Evolutionary conservation across 2,888 invertebrate species (phyloP).

Genomic region (Polylopha cassiicola): DNA sequence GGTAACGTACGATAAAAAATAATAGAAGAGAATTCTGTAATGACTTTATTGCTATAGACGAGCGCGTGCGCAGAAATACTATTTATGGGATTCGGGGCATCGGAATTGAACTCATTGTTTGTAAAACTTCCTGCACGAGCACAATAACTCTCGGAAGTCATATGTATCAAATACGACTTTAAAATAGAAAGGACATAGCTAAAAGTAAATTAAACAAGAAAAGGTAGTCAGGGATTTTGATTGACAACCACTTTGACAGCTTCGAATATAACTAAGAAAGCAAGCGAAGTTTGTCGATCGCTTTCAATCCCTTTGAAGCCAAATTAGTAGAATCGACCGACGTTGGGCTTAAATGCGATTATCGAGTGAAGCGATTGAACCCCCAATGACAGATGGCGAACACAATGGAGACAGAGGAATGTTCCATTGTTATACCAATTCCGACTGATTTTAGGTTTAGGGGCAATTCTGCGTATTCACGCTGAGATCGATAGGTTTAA

Average conservation of each 20-base stretch:
- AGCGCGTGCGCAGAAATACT: conserved; percentile 48
- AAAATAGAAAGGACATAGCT: too few relatives aligned
- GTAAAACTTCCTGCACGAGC: too few relatives aligned
- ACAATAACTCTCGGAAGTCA: too few relatives aligned
- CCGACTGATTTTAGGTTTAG: conserved; percentile 49
- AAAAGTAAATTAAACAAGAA: too few relatives aligned
- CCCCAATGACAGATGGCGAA: conserved; percentile 68
- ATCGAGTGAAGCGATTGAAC: conserved; percentile 56
- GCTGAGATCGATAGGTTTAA: conserved; percentile 33
- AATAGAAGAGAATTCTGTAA: conserved; percentile 41
- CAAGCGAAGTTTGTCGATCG: conserved; percentile 7
- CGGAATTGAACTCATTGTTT: not conserved
- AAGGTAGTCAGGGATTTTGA: too few relatives aligned
- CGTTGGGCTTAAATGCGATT: conserved; percentile 51
- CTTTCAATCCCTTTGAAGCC: conserved; percentile 28
- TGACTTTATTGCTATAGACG: conserved; percentile 53
- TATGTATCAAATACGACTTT: too few relatives aligned
- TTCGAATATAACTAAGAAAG: conserved; percentile 7
- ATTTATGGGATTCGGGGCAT: conserved; percentile 53
- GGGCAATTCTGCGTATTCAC: conserved; percentile 68
- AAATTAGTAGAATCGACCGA: conserved; percentile 50
- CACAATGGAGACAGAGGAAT: conserved; percentile 48
- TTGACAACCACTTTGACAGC: not conserved
- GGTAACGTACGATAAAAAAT: conserved; percentile 36
- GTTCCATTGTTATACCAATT: conserved; percentile 58